Conservation (phyloP, 2,113 vertebrate species). For the Zosterops hypoxanthus region DNA sequence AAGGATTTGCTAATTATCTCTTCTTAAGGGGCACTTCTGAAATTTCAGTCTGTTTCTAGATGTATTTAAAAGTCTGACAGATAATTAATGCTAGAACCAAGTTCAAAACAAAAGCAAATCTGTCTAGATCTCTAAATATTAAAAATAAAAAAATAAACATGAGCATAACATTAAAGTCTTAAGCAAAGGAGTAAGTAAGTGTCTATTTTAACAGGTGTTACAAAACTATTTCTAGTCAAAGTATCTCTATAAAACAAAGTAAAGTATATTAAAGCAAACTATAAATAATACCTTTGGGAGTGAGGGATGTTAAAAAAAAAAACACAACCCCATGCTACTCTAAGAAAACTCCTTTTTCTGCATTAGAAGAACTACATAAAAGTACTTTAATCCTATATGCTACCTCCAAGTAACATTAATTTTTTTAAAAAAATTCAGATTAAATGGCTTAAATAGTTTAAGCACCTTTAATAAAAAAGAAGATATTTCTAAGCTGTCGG, state of each 20-base stretch:
- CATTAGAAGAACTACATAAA: not conserved
- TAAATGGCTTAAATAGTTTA: not conserved
- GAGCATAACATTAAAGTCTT: not conserved
- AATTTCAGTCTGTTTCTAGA: not conserved
- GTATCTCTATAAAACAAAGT: not conserved
- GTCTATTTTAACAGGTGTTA: not conserved
- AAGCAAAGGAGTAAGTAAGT: not conserved
- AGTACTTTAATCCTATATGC: not conserved
- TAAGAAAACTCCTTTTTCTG: not conserved
- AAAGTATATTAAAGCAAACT: not conserved
- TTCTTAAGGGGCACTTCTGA: not conserved
- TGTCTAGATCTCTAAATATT: not conserved
- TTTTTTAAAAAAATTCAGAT: not conserved
- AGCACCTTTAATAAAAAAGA: not conserved
- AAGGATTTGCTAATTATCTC: not conserved
- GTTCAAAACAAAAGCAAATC: not conserved
- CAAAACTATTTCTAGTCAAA: not conserved
- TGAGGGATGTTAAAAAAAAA: accelerated
- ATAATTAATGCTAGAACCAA: not conserved
- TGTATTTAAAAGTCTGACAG: not conserved
- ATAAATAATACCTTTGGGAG: not conserved
- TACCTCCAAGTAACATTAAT: not conserved
- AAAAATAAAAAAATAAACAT: not conserved
- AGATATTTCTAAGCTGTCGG: not conserved
- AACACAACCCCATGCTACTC: not conserved